Evolutionary conservation across 2,888 invertebrate genomes (phyloP).

Genomic region (Crepidodera aurea): DNA sequence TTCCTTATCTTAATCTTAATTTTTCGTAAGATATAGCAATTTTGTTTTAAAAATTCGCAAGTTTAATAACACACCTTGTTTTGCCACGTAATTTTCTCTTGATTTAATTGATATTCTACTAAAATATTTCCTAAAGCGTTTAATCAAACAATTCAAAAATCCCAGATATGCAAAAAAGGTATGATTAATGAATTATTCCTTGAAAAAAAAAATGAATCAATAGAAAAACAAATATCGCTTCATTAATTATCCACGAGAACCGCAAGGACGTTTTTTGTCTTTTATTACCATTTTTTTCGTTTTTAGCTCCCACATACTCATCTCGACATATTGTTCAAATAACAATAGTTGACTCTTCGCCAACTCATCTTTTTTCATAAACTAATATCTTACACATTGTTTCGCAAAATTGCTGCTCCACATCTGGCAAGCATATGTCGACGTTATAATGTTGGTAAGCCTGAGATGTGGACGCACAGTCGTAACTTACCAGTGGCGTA

Average conservation of each 20-base stretch:
- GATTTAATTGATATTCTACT: too few species aligned
- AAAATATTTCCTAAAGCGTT: too few species aligned
- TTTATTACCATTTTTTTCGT: constrained; percentile 4
- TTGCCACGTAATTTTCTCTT: too few species aligned
- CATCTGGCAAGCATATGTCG: constrained; percentile 35
- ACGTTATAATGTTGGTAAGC: constrained; percentile 17
- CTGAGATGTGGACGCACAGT: constrained; percentile 29
- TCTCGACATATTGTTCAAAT: constrained; percentile 24
- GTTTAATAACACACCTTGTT: too few species aligned
- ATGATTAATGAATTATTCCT: too few species aligned
- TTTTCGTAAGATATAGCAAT: too few species aligned
- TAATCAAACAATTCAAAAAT: too few species aligned
- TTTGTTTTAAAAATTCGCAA: too few species aligned
- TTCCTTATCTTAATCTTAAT: too few species aligned
- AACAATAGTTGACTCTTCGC: constrained; percentile 37
- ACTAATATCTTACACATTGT: constrained; percentile 38
- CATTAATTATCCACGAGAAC: constrained; percentile 6
- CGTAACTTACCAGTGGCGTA: constrained; percentile 26
- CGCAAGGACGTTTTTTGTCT: background rate
- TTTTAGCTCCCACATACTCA: constrained; percentile 8
- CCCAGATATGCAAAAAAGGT: too few species aligned
- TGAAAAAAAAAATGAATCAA: too few species aligned
- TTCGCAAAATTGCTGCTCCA: constrained; percentile 40
- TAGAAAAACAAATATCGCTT: constrained; percentile 4
- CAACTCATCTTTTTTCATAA: constrained; percentile 41